Evolutionary conservation across 2,113 vertebrate species (phyloP).

Genomic region (Conger conger): DNA sequence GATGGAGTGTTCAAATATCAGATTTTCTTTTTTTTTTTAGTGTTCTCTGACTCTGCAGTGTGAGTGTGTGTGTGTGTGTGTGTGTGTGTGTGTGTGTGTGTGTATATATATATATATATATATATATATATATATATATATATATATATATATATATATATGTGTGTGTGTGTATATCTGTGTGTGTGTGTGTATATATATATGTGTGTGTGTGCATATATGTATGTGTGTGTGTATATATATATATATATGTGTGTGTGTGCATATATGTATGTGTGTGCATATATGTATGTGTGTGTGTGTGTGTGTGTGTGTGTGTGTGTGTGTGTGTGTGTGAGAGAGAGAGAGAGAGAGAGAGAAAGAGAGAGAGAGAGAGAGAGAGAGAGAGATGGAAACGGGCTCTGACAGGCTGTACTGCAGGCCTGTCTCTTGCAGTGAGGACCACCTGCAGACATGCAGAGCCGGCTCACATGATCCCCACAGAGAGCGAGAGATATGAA

Average conservation of each 20-base stretch:
- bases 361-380: too few relatives aligned
- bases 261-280: neutral
- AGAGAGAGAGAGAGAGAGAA: too few relatives aligned
- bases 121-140: neutral
- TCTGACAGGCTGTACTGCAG: neutral
- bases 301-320: neutral
- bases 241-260: neutral
- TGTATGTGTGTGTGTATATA: neutral
- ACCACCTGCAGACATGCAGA: constrained; percentile 15
- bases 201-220: neutral
- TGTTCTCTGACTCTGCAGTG: neutral
- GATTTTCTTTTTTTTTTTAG: neutral
- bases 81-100: constrained; percentile 1
- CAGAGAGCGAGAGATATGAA: neutral
- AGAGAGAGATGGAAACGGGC: neutral
- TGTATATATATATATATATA: neutral
- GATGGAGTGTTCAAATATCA: neutral
- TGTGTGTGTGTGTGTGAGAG: constrained; percentile 2
- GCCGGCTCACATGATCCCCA: neutral
- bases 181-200: too few relatives aligned
- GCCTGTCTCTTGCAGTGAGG: constrained; percentile 6
- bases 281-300: neutral
- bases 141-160: too few relatives aligned
- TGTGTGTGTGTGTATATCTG: too few relatives aligned
- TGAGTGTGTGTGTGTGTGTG: neutral